Evolutionary conservation across 2,888 invertebrate genomes (phyloP), one percentile per base, ranked within the genome.

Genomic region (Drosophila atroscutellata): DNA sequence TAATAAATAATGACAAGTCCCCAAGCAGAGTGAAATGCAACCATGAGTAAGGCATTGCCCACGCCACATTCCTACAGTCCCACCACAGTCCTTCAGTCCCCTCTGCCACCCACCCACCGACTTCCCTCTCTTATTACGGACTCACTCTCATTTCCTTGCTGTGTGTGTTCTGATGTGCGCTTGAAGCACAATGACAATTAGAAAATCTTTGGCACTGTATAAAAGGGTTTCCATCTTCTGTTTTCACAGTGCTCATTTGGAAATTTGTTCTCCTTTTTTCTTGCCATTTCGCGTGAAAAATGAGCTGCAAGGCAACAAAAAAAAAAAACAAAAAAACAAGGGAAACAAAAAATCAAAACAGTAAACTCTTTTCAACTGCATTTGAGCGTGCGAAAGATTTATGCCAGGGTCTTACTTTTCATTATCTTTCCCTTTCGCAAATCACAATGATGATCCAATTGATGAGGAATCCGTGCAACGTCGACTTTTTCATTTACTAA

Each of bases 1-100:
- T 88, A 86, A 86, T 86, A 86, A 86, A 86, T 86, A 86, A 86
- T 86, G 86, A 80, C 86, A 82, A 82, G 79, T 75, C 72, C 66
- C 80, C 68, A 52, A 80, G 74, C 66, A 69, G 69, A 65, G 74
- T 77, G 71, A 77, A 68, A 69, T 70, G 65, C 71, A 73, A 30
- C 72, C 79, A 68, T 70, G 66, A 74, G 67, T 54, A 68, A 50
- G 65, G 59, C 75, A 59, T 15, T 36, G 32, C 54, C 49, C 37
- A 37, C 42, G 42, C 42, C n/a, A 56, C 42, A 39, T 9, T 30
- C 15, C 7, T 13, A 55, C 13, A 3, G 24, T 24, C 13, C 11
- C 9, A 32, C 26, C 26, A 26, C 26, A 30, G 9, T 30, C 30
- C 30, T n/a, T 39, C 4, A 24, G 34, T 24, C 20, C 13, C 9